These are phyloP conservation scores for Girardinus metallicus DNA, from an alignment of 2,797 vertebrate genomes.

Conservation along the genomic window DNA sequence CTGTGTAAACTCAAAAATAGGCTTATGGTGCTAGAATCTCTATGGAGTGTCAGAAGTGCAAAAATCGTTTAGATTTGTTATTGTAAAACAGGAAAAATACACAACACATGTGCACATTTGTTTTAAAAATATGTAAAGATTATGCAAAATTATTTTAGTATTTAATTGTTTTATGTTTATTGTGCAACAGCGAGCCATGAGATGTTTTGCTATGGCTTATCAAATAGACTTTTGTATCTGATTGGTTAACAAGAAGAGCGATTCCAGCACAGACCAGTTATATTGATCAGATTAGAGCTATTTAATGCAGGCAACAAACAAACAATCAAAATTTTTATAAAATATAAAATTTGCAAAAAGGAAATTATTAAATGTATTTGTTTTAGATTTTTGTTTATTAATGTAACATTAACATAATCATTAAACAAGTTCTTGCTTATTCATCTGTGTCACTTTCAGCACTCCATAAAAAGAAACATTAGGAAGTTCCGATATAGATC, in stretches of 20 bases:
- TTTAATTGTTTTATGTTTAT: neutral
- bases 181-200: neutral
- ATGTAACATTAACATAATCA: neutral
- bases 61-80: neutral
- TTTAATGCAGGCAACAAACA: neutral
- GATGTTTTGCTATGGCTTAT: neutral
- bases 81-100: neutral
- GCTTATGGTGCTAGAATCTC: neutral
- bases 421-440: neutral
- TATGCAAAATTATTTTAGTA: neutral
- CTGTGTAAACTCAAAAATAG: neutral
- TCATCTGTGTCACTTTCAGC: neutral
- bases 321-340: neutral
- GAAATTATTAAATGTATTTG: neutral
- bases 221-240: neutral
- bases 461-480: neutral
- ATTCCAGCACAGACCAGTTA: neutral
- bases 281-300: neutral
- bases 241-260: neutral
- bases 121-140: neutral
- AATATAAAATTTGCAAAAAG: neutral
- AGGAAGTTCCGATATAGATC: constrained; percentile 1
- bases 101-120: no score
- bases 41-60: neutral
- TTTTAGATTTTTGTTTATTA: neutral